phyloP scores from a whole-genome alignment of 2,888 invertebrate genomes.

The Mimas tiliae region DNA sequence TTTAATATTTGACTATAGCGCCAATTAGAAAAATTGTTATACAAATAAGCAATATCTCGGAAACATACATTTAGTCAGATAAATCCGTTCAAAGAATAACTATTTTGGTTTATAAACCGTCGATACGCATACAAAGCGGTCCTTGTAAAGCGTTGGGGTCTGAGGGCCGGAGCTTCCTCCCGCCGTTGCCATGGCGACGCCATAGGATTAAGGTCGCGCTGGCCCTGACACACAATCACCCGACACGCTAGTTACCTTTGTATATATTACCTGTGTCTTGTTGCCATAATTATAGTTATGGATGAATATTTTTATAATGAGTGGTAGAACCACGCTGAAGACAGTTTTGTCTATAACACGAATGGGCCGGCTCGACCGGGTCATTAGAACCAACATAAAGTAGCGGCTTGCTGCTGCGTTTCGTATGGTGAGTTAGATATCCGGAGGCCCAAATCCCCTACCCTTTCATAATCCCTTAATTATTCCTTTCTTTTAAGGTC shows the following conservation, averaged over 20 bases:
- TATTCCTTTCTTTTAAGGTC: too few relatives aligned
- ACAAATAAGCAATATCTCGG: not conserved
- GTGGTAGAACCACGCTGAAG: too few relatives aligned
- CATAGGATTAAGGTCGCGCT: constrained; percentile 43
- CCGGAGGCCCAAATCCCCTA: too few relatives aligned
- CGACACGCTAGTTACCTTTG: constrained; percentile 2
- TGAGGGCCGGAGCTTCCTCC: constrained; percentile 7
- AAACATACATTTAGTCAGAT: not conserved
- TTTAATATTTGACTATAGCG: too few relatives aligned
- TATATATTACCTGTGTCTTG: not conserved
- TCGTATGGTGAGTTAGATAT: too few relatives aligned
- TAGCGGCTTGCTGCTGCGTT: too few relatives aligned
- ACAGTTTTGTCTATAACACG: too few relatives aligned
- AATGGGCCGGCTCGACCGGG: too few relatives aligned
- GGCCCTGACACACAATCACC: constrained; percentile 29
- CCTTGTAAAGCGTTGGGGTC: not conserved
- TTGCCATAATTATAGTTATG: not conserved
- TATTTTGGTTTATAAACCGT: not conserved
- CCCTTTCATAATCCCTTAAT: too few relatives aligned
- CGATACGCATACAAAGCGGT: not conserved
- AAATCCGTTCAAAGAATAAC: not conserved
- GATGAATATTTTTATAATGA: too few relatives aligned
- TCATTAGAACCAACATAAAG: too few relatives aligned
- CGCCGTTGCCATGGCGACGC: constrained; percentile 45
- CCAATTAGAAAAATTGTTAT: too few relatives aligned